phyloP scores from a whole-genome alignment of 2,888 invertebrate species.

The Folsomia manolachei region DNA sequence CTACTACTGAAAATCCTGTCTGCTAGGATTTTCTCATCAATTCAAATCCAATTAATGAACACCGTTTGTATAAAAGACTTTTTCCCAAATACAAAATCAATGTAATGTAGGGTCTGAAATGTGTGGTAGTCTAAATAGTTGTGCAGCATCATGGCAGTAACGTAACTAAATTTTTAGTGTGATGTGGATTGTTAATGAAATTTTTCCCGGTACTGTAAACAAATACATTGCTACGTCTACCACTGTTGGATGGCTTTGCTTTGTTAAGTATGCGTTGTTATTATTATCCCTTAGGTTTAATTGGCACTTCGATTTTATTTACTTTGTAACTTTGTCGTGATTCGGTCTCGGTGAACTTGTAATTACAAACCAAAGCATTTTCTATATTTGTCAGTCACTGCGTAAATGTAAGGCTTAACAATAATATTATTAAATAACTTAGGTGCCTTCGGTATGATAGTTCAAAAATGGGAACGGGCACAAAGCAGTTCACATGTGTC shows the following conservation, averaged over 20 bases:
- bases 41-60: neutral
- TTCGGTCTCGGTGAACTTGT: no score
- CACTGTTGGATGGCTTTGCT: neutral
- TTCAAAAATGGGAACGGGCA: neutral
- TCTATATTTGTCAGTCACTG: no score
- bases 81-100: neutral
- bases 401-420: no score
- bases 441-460: constrained; percentile 12
- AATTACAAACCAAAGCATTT: no score
- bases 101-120: neutral
- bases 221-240: neutral
- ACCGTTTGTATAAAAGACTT: neutral
- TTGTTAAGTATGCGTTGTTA: no score
- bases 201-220: neutral
- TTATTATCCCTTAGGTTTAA: no score
- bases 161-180: neutral
- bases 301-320: no score
- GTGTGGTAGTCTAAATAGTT: neutral
- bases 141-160: neutral
- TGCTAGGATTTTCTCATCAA: constrained; percentile 17
- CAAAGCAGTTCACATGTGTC: no score
- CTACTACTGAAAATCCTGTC: constrained; percentile 32
- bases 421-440: constrained; percentile 14
- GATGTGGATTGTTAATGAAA: neutral
- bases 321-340: no score